phyloP scores from a whole-genome alignment of 2,888 invertebrate species.

The Eubasilissa splendida region DNA sequence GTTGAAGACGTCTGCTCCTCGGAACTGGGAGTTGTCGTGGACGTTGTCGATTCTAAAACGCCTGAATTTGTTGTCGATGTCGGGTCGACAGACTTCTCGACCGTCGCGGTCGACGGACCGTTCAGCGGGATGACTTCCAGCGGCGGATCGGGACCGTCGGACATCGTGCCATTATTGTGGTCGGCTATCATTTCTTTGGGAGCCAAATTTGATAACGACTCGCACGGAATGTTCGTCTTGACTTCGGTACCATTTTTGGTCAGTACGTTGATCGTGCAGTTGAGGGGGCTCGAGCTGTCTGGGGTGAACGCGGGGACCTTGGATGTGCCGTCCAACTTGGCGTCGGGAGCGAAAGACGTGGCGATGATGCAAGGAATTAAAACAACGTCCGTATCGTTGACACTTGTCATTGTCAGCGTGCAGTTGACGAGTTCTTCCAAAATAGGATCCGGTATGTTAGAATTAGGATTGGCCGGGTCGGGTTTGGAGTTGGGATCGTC shows the following conservation, averaged over 20 bases:
- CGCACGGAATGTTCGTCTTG: slow-evolving; percentile 71
- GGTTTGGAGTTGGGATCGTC: slow-evolving; percentile 64
- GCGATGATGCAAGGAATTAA: slow-evolving; percentile 72
- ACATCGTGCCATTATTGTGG: slow-evolving; percentile 40
- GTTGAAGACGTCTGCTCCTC: slow-evolving; percentile 28
- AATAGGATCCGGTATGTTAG: slow-evolving; percentile 64
- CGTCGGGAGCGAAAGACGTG: slow-evolving; percentile 70
- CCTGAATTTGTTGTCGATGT: slow-evolving; percentile 34
- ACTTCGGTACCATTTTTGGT: slow-evolving; percentile 67
- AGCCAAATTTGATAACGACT: slow-evolving; percentile 67
- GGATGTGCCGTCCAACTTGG: slow-evolving; percentile 63
- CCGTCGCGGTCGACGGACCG: slow-evolving; percentile 34
- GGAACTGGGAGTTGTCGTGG: slow-evolving; percentile 22
- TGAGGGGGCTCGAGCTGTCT: slow-evolving; percentile 65
- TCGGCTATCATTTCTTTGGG: slow-evolving; percentile 68
- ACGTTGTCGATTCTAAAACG: neutral
- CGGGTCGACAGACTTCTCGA: slow-evolving; percentile 3
- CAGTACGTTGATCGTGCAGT: slow-evolving; percentile 69
- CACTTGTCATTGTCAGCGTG: slow-evolving; percentile 67
- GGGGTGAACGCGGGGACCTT: slow-evolving; percentile 60
- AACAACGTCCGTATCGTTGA: slow-evolving; percentile 67
- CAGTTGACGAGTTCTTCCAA: slow-evolving; percentile 68
- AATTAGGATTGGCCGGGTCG: slow-evolving; percentile 68
- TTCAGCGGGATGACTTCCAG: slow-evolving; percentile 45
- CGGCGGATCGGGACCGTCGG: slow-evolving; percentile 35